Evolutionary conservation across 2,888 invertebrate species (phyloP).

Genomic region (Theretra japonica): DNA sequence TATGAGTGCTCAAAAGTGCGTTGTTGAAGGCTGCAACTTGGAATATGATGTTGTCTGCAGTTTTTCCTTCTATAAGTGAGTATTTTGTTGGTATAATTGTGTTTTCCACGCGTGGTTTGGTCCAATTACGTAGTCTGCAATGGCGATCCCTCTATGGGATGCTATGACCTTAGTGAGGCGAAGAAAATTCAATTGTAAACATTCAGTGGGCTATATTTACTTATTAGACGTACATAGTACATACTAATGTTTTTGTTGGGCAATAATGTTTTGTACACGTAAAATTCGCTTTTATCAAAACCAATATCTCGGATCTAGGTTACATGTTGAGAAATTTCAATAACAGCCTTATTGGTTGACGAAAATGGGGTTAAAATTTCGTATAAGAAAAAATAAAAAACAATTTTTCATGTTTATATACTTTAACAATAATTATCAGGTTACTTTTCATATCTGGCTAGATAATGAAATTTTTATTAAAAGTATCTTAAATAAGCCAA

Average conservation of each 20-base stretch:
- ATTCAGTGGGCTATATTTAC: background rate
- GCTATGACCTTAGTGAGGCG: conserved; percentile 10
- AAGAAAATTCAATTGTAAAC: background rate
- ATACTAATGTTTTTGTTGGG: background rate
- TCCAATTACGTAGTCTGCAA: background rate
- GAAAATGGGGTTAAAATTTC: too few relatives aligned
- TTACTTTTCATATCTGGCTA: too few relatives aligned
- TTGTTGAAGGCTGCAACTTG: conserved; percentile 80
- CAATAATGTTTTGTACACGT: background rate
- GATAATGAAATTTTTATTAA: too few relatives aligned
- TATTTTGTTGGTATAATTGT: conserved; percentile 50
- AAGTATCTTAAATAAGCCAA: too few relatives aligned
- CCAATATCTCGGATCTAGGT: too few relatives aligned
- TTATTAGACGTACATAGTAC: background rate
- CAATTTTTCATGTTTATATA: background rate
- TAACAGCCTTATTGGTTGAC: too few relatives aligned
- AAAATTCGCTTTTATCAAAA: background rate
- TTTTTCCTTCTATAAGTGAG: conserved; percentile 83
- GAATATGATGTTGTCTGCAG: conserved; percentile 83
- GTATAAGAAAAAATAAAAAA: too few relatives aligned
- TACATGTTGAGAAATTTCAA: too few relatives aligned
- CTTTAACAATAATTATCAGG: background rate
- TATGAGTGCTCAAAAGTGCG: conserved; percentile 79
- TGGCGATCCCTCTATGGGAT: conserved; percentile 33
- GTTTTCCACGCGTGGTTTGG: background rate